Evolutionary conservation across 2,797 vertebrate species (phyloP).

Genomic region (Gambelia wislizenii): DNA sequence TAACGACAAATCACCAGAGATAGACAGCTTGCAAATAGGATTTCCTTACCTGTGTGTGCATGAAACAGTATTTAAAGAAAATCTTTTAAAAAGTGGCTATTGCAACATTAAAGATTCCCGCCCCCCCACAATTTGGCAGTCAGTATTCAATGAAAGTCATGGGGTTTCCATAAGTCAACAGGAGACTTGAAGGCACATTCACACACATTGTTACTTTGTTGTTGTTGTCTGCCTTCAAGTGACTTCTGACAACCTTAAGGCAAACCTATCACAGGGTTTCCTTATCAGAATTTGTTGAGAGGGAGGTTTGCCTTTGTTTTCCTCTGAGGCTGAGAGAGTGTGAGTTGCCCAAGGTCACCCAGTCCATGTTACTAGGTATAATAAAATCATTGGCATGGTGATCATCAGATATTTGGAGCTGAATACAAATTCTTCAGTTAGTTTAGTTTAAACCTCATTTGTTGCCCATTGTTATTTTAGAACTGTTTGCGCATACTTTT

Average conservation of each 20-base stretch:
- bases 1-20: neutral
- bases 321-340: too few species aligned
- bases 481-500: neutral
- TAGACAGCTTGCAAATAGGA: neutral
- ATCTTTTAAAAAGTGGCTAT: too few species aligned
- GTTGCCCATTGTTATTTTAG: neutral
- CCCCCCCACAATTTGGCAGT: neutral
- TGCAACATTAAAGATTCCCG: neutral
- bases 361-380: neutral
- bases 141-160: too few species aligned
- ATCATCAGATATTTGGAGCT: neutral
- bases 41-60: neutral
- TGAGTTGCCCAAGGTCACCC: too few species aligned
- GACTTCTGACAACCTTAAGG: too few species aligned
- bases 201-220: too few species aligned
- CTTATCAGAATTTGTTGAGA: too few species aligned
- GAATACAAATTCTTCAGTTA: neutral
- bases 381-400: neutral
- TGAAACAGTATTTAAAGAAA: neutral
- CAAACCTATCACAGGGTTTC: too few species aligned
- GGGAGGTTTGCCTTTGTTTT: too few species aligned
- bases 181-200: too few species aligned
- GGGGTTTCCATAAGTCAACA: too few species aligned
- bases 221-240: too few species aligned
- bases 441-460: neutral